A percentile compares a stretch with the other conserved stretches of the same genome.
Conservation (phyloP, 2,888 invertebrate species). For the Ochropleura plecta region DNA sequence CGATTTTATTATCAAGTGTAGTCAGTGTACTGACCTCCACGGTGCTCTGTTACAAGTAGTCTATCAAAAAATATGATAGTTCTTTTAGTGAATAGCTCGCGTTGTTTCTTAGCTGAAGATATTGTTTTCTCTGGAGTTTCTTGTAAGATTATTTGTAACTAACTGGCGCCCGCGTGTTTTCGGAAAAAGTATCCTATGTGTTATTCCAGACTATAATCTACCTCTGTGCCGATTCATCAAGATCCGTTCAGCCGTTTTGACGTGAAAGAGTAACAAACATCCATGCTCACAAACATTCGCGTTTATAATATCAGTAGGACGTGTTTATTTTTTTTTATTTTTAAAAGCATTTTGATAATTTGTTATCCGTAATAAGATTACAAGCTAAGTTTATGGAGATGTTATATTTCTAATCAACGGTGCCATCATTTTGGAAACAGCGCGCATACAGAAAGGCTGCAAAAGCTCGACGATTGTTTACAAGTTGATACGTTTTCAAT, state of each 20-base stretch:
- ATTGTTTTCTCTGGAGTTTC: slow-evolving; percentile 50
- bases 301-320: too few species aligned
- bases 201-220: too few species aligned
- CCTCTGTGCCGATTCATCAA: too few species aligned
- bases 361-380: background rate
- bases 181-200: too few species aligned
- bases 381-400: slow-evolving; percentile 11
- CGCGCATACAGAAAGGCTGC: slow-evolving; percentile 24
- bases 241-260: too few species aligned
- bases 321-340: background rate
- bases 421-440: slow-evolving; percentile 5
- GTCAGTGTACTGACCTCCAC: slow-evolving; percentile 82
- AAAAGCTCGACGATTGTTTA: slow-evolving; percentile 73
- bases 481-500: slow-evolving; percentile 85
- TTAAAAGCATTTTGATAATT: background rate
- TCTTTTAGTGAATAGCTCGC: slow-evolving; percentile 69
- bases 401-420: background rate
- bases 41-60: slow-evolving; percentile 75
- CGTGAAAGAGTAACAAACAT: too few species aligned
- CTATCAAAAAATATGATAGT: slow-evolving; percentile 77
- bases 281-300: too few species aligned
- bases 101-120: slow-evolving; percentile 41
- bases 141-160: slow-evolving; percentile 26
- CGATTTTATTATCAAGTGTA: slow-evolving; percentile 84
- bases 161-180: too few species aligned